phyloP scores from a whole-genome alignment of 2,888 invertebrate species.

The Conistra vaccinii region DNA sequence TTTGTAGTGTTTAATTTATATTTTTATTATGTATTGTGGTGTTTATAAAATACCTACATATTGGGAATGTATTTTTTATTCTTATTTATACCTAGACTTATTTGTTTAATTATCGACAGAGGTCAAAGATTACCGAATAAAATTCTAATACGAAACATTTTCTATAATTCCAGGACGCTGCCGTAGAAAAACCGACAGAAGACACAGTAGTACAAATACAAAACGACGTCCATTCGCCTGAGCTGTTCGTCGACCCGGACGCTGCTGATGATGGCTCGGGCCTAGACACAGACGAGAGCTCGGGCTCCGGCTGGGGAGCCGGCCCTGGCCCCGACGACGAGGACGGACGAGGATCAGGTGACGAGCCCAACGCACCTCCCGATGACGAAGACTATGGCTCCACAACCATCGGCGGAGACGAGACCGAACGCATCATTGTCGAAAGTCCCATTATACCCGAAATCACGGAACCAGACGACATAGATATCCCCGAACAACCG shows the following conservation, averaged over 20 bases:
- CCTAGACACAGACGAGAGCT: constrained; percentile 95
- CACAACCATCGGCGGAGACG: constrained; percentile 67
- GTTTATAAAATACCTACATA: too few relatives aligned
- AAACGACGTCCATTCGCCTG: constrained; percentile 88
- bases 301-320: constrained; percentile 95
- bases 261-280: constrained; percentile 93
- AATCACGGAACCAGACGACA: constrained; percentile 55
- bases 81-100: too few relatives aligned
- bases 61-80: too few relatives aligned
- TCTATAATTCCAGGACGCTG: constrained; percentile 83
- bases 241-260: constrained; percentile 92
- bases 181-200: constrained; percentile 79
- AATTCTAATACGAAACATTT: constrained; percentile 23
- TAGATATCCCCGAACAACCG: constrained; percentile 59
- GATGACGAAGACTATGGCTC: constrained; percentile 87
- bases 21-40: too few relatives aligned
- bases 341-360: constrained; percentile 89
- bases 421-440: constrained; percentile 55
- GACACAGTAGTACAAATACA: constrained; percentile 77
- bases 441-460: constrained; percentile 55
- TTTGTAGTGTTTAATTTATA: too few relatives aligned
- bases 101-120: not conserved
- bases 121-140: not conserved
- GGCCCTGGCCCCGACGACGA: constrained; percentile 95
- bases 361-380: constrained; percentile 77